phyloP scores from a whole-genome alignment of 2,797 vertebrate species.

The Siniperca obscura region DNA sequence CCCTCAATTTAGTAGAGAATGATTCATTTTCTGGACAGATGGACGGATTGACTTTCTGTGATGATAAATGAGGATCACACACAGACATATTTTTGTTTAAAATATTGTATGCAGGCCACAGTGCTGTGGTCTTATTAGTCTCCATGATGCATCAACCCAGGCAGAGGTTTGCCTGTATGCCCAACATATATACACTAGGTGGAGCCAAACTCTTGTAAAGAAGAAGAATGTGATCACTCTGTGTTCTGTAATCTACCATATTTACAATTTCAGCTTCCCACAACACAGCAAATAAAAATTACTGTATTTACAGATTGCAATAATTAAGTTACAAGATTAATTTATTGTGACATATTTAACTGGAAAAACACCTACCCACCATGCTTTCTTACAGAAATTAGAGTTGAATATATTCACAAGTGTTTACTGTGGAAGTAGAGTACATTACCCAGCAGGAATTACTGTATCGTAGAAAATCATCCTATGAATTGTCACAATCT shows the following conservation, averaged over 20 bases:
- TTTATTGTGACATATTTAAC: neutral
- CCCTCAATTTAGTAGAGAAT: neutral
- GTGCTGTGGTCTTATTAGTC: neutral
- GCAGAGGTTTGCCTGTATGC: neutral
- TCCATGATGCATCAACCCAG: neutral
- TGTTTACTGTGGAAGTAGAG: neutral
- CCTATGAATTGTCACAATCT: neutral
- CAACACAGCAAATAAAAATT: neutral
- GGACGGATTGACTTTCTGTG: neutral
- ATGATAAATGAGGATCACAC: slow-evolving; percentile 9
- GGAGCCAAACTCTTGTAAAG: slow-evolving; percentile 49
- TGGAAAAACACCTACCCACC: neutral
- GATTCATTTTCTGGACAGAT: neutral
- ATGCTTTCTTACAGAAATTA: neutral
- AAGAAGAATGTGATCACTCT: neutral
- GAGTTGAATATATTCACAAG: neutral
- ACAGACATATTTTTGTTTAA: slow-evolving; percentile 5
- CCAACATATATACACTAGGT: slow-evolving; percentile 49
- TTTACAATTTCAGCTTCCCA: neutral
- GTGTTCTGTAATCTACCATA: neutral
- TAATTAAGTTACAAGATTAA: neutral
- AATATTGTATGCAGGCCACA: neutral
- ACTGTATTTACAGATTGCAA: neutral
- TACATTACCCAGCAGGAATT: neutral
- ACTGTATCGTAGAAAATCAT: neutral